Base-by-base conservation (phyloP, 2,113 vertebrate genomes). In the Carassius carassius region DNA sequence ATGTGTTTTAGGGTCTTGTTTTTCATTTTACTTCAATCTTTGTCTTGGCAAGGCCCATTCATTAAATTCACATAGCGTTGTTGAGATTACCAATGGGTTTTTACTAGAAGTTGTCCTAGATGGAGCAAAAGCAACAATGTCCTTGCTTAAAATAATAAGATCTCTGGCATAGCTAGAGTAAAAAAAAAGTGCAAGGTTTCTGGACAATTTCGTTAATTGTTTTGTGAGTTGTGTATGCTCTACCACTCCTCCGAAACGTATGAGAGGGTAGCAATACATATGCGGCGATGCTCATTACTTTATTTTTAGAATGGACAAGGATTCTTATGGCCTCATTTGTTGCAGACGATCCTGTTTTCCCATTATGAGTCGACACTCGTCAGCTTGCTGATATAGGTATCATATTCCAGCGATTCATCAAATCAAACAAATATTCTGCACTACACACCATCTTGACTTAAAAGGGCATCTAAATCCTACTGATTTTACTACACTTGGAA, bases 381-480 rank as follows among this genome's bases (percentile, higher is more conserved):
- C 75, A 82, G 77, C 79, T 41, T 83, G 84, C 87, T 89, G 84
- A 91, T 89, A 87, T 80, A 72, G 86, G 87, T 83, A 69, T 81
- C 69, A 54, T 88, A 85, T 90, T 90, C 78, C 19, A 19, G 85
- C 82, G 81, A 84, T 89, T 91, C 84, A 84, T 85, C 81, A 89
- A 91, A 92, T 93, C 87, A 91, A 90, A 91, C 85, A 89, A 88
- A 91, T 89, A 88, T 86, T 88, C 82, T 81, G 84, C 62, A 78
- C 85, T 37, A 44, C 84, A 87, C 89, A 89, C 86, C 90, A 90
- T 91, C 88, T 79, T 84, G 88, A 91, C 91, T 91, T 92, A 89
- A 93, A 94, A 94, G 92, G 91, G 90, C 92, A 92, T 91, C 89
- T 91, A 86, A 84, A 88, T 87, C 88, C 88, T 91, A 93, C 92